Percentiles rank a stretch among this genome's conserved stretches.
phyloP scores from a whole-genome alignment of 1,140 invertebrate species.

The Bombus superbus region DNA sequence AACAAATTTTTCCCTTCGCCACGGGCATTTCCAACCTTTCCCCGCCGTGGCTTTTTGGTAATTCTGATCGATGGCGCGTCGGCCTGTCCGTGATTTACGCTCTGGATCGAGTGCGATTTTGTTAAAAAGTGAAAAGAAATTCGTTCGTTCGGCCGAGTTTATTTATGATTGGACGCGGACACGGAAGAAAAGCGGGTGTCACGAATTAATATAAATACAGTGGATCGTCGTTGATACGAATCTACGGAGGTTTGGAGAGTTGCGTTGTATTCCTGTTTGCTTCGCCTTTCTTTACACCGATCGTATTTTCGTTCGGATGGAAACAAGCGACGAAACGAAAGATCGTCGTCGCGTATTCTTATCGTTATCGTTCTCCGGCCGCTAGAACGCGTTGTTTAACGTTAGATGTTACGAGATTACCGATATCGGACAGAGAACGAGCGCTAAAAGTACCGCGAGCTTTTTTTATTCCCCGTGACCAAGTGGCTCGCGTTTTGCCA shows the following conservation, averaged over 20 bases:
- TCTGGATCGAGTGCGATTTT: background rate
- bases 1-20: conserved; percentile 5
- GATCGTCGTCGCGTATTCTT: too few relatives aligned
- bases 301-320: too few relatives aligned
- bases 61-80: background rate
- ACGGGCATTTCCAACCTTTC: background rate
- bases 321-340: too few relatives aligned
- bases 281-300: too few relatives aligned
- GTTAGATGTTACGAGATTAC: too few relatives aligned
- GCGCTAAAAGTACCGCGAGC: background rate
- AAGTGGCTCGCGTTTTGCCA: background rate
- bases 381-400: background rate
- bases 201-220: background rate
- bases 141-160: background rate
- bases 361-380: too few relatives aligned
- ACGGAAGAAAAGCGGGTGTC: background rate
- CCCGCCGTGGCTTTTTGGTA: background rate
- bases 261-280: too few relatives aligned
- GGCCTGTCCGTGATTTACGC: background rate
- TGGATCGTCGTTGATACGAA: background rate
- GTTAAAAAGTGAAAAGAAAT: background rate
- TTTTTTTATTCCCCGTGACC: background rate
- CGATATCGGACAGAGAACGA: too few relatives aligned
- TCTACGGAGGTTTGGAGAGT: background rate
- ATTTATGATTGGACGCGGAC: background rate